Evolutionary conservation across 2,797 vertebrate species (phyloP).

Genomic region (Sebastes iracundus): DNA sequence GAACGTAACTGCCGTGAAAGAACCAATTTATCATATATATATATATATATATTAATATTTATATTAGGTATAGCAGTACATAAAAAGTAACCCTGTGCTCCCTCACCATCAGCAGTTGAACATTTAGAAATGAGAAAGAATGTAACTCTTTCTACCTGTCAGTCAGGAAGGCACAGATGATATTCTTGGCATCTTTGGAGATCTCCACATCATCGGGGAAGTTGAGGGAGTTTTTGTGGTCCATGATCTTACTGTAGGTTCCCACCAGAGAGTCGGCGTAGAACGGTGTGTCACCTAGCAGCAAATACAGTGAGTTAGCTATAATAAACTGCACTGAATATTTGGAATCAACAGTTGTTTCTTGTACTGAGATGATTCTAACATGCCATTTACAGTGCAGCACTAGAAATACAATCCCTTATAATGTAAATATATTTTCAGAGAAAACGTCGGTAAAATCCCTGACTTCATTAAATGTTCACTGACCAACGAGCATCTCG

Average conservation of each 20-base stretch:
- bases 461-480: background rate
- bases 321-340: too few species aligned
- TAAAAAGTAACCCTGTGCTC: background rate
- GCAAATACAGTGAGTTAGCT: background rate
- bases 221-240: slow-evolving; percentile 97
- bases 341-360: background rate
- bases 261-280: slow-evolving; percentile 98
- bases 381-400: background rate
- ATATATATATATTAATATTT: too few species aligned
- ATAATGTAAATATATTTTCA: background rate
- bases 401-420: background rate
- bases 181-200: slow-evolving; percentile 95
- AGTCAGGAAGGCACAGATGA: slow-evolving; percentile 98
- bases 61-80: background rate
- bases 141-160: slow-evolving; percentile 86
- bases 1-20: too few species aligned
- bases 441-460: background rate
- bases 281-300: slow-evolving; percentile 95
- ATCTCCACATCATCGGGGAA: slow-evolving; percentile 98
- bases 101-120: background rate
- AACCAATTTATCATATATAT: too few species aligned
- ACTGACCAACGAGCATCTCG: slow-evolving; percentile 98
- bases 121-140: background rate
- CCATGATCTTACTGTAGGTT: slow-evolving; percentile 99
- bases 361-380: background rate